These are phyloP conservation scores for Xerus inauris DNA, from an alignment of 2,113 vertebrate species.

Conservation along the genomic window DNA sequence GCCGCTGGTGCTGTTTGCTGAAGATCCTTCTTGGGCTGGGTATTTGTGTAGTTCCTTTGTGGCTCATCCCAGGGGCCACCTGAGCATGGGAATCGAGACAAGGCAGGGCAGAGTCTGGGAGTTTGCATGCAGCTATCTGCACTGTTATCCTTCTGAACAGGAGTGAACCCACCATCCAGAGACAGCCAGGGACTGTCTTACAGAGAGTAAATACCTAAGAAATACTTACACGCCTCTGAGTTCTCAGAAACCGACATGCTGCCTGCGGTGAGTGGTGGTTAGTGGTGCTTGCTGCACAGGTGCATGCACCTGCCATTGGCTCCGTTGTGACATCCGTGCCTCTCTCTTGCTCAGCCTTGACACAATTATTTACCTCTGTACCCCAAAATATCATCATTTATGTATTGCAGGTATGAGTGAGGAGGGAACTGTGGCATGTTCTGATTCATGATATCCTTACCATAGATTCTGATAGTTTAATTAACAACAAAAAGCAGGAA, in stretches of 20 bases:
- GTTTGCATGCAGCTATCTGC: background rate
- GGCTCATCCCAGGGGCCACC: background rate
- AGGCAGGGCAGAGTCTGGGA: background rate
- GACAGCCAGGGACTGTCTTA: background rate
- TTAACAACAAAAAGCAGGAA: background rate
- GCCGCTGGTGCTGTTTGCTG: background rate
- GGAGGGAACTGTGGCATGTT: fast-evolving
- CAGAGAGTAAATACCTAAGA: no score
- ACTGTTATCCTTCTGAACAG: background rate
- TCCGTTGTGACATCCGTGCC: background rate
- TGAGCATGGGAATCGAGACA: no score
- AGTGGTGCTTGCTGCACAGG: no score
- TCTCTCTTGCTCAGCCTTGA: background rate
- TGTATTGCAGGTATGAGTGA: fast-evolving
- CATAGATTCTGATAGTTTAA: background rate
- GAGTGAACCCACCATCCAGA: background rate
- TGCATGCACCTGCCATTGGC: background rate
- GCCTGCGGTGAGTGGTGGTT: fast-evolving
- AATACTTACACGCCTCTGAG: fast-evolving
- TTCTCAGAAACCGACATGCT: background rate
- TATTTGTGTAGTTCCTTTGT: no score
- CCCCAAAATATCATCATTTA: fast-evolving
- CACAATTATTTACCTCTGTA: fast-evolving
- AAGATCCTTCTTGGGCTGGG: background rate
- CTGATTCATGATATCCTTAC: background rate